Percentiles rank a stretch among this genome's conserved stretches.
These are phyloP conservation scores for Choloepus didactylus DNA, from an alignment of 2,797 vertebrate species.

Conservation along the genomic window DNA sequence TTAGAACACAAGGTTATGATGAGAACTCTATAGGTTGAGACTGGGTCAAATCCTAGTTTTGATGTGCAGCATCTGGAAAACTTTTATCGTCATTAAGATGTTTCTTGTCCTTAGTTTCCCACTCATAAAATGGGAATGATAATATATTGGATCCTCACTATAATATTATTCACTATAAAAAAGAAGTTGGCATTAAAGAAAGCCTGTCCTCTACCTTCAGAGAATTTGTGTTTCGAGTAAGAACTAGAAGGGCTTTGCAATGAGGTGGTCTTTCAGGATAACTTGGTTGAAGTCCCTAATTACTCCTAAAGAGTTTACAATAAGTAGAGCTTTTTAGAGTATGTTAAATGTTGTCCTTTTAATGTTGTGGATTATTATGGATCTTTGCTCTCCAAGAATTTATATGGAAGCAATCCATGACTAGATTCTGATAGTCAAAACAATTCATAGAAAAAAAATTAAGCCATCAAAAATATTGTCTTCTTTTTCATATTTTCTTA, in stretches of 20 bases:
- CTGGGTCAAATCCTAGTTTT: slow-evolving; percentile 14
- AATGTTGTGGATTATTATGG: neutral
- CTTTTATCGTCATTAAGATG: neutral
- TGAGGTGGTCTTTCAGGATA: neutral
- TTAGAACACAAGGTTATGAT: neutral
- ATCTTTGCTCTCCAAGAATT: neutral
- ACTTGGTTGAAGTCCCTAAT: neutral
- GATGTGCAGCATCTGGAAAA: neutral
- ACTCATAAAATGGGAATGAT: neutral
- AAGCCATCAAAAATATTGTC: neutral
- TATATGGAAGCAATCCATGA: neutral
- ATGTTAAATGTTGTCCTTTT: neutral
- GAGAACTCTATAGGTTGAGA: neutral
- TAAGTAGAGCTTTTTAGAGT: neutral
- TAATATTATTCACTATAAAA: neutral
- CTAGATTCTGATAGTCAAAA: slow-evolving; percentile 23
- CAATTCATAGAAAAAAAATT: neutral
- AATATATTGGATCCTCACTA: neutral
- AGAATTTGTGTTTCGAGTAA: neutral
- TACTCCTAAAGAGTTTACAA: neutral
- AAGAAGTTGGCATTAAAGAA: slow-evolving; percentile 13
- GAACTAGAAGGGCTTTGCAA: neutral
- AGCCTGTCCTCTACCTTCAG: neutral
- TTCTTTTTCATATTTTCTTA: neutral
- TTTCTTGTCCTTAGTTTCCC: neutral